Evolutionary conservation across 2,888 invertebrate species (phyloP), one percentile per base, ranked within the genome.

Genomic region (Drosophila melanosoma): DNA sequence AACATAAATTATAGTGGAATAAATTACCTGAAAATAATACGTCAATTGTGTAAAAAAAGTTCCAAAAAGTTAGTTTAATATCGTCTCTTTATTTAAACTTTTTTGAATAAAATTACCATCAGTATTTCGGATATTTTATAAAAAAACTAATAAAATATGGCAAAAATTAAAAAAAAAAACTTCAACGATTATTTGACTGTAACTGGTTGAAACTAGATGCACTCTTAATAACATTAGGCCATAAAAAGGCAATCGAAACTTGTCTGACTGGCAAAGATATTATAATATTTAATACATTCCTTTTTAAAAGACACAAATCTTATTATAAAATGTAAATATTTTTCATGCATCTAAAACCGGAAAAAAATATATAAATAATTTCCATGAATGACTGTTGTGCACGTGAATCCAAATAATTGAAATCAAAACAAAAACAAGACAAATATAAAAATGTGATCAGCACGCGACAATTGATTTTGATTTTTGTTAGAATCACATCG

Each of bases 161-260:
- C 64, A 82, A 87, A 79, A 60, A 32, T 58, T 56, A 76, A 62
- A 82, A 87, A 33, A 33, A 58, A 63, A 74, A 63, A 79, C 57
- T 33, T 57, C 51, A 72, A 62, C 68, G 85, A 83, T 85, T 86
- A 82, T 76, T 86, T 86, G 83, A 72, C 69, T 81, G 75, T 74
- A 84, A 81, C 87, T 84, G 73, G 87, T 82, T 88, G 51, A 66
- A 87, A 86, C 89, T 75, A 81, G 87, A 79, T 83, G 65, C 67
- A 73, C 36, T 67, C 42, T 42, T 64, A 51, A 32, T n/a, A 33
- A 35, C 58, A 49, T 54, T 60, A 51, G 40, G 49, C 52, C 45
- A 72, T 72, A 63, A 40, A 42, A 54, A 58, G 38, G 23, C 52
- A 38, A 67, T 45, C 45, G 48, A 66, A 77, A 69, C 52, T 61